Evolutionary conservation across 1,140 invertebrate genomes (phyloP), one percentile per base, ranked within the genome.

Genomic region (Trichoplusia ni): DNA sequence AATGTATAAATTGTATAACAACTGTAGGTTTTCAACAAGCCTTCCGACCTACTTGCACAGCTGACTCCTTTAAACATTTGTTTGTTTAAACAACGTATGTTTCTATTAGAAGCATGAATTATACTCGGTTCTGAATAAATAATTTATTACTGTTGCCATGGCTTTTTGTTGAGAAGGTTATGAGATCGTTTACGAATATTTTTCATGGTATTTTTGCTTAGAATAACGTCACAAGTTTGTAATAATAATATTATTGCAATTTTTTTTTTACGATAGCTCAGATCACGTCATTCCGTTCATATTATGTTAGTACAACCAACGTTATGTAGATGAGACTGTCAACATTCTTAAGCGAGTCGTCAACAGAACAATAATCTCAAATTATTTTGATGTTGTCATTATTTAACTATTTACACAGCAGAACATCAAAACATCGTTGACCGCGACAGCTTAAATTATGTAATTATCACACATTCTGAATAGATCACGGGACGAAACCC

Each of bases 11-110:
- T 8, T 25, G 5, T 25, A 31, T 13, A 4, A 40, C 33, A 11
- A 35, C 33, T 4, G 35, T 38, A 11, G 13, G 35, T 54, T 54
- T 54, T 54, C 35, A 54, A 27, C 51, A 40, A 38, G 35, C 7
- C n/a, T 14, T 54, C 27, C 33, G 47, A 35, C 49, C 35, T 33
- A 37, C 25, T 38, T 40, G 27, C 33, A 38, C 25, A 49, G 46
- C 13, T 49, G 46, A 8, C n/a, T n/a, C 8, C 2, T 31, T 9
- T 7, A 25, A 11, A 9, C 25, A 1, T 18, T 5, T 49, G 14
- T 49, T 49, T 31, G 14, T 49, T 18, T 31, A 18, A 18, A 49
- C 8, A 31, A 29, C 46, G 46, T 31, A 18, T 31, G 25, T 49
- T 49, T 18, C 46, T 16, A 49, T 49, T 31, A 49, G 9, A 8